Evolutionary conservation across 2,113 vertebrate genomes (phyloP).

Genomic region (Holacanthus passer): DNA sequence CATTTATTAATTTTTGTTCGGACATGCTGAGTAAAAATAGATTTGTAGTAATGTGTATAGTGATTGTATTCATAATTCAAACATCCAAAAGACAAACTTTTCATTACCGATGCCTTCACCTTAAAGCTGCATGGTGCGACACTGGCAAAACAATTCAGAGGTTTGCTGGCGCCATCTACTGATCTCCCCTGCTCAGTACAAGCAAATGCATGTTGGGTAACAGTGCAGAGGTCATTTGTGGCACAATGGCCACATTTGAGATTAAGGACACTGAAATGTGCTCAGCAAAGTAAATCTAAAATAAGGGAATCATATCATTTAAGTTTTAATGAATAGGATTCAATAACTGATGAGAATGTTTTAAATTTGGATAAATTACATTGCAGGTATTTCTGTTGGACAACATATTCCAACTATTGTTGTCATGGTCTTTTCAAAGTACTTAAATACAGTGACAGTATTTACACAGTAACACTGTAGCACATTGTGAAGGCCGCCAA

Average conservation of each 20-base stretch:
- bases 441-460: background rate
- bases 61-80: background rate
- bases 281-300: background rate
- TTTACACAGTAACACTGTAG: no score
- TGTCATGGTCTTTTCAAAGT: no score
- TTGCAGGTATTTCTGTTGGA: background rate
- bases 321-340: background rate
- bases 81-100: background rate
- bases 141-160: background rate
- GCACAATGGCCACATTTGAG: background rate
- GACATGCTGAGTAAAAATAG: background rate
- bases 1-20: background rate
- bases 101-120: background rate
- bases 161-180: slow-evolving; percentile 59
- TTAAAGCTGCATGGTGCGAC: background rate
- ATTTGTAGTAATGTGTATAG: background rate
- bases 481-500: background rate
- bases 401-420: background rate
- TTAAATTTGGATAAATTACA: background rate
- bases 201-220: rapidly evolving
- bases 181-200: background rate
- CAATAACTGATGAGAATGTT: background rate
- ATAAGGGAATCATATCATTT: background rate
- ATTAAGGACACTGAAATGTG: background rate
- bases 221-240: background rate